Evolutionary conservation across 2,113 vertebrate genomes (phyloP), one percentile per base, ranked within the genome.

Genomic region (Chinchilla lanigera): DNA sequence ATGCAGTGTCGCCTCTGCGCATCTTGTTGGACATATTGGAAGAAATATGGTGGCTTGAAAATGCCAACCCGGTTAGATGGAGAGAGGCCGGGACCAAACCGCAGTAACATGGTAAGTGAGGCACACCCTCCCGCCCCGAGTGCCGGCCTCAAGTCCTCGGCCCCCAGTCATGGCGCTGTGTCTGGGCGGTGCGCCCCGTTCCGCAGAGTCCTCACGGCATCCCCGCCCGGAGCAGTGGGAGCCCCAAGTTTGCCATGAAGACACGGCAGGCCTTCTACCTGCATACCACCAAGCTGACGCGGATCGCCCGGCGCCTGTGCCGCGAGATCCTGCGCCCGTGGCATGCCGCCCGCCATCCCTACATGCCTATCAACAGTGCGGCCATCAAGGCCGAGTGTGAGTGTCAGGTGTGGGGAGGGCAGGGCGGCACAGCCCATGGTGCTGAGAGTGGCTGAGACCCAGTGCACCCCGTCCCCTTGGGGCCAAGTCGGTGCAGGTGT

Each of bases 11-110:
- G 99, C 82, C 99, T 99, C 94, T 99, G 99, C 95, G 99, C 99
- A 75, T 99, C 99, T 98, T 99, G 99, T 98, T 99, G 99, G 99
- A 99, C 99, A 7, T 99, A 99, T 98, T 99, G 99, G 99, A 99
- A 99, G 98, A 99, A 99, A 98, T 99, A 99, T n/a, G 99, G 99
- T 93, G 99, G 99, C 80, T 99, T 99, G 98, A 99, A 99, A 99
- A 99, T 99, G 99, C 99, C 99, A 98, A 99, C 99, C 38, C 99
- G 99, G 89, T 98, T 99, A 98, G 99, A 99, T 86, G 99, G 99
- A 75, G 99, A 99, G 98, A 98, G 99, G 95, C 99, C 99, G 0
- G 99, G 99, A 97, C 99, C 99, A 97, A 99, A 99, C 98, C 99
- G 99, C 98, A 99, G 98, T 98, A 99, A 98, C 98, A 98, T 99